Evolutionary conservation across 2,113 vertebrate genomes (phyloP), one percentile per base, ranked within the genome.

Genomic region (Sardina pilchardus): DNA sequence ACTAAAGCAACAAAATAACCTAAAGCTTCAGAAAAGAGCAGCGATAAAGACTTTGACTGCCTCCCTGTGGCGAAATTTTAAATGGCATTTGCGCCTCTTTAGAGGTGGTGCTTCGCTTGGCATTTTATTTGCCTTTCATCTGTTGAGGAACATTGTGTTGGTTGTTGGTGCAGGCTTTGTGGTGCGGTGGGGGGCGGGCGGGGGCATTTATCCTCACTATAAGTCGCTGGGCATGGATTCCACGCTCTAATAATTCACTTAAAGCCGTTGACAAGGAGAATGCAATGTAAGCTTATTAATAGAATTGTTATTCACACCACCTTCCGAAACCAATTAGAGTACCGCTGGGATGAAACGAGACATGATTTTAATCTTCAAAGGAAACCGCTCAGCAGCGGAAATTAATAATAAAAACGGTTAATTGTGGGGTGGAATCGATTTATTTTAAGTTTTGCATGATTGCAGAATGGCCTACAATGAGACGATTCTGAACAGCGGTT

Each of bases 281-380:
- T 90, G 90, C 89, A 87, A 91, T 89, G 90, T 93, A 93, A 93
- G 92, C 91, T 88, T 93, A 93, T 94, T 94, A 93, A 92, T 90
- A 88, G 87, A 92, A 92, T 93, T 88, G 90, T 92, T 91, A 92
- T 94, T 94, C 89, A 91, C 93, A 94, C 94, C 92, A 92, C 89
- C 89, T 91, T 90, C 86, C 86, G 88, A 88, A 94, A 93, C 91
- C 93, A 95, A 96, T 95, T 95, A 94, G 93, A 93, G 91, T 90
- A 93, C 93, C 90, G 91, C 88, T 89, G 90, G 92, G 93, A 95
- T 94, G 91, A 95, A 94, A 93, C 90, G 88, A 93, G 94, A 94
- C 87, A 91, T 90, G 92, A 95, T 94, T 90, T 91, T 91, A 92
- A 95, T 95, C 93, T 94, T 95, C 94, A 95, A 95, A 96, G 91